phyloP scores from a whole-genome alignment of 2,113 vertebrate species.

The Eleginops maclovinus region DNA sequence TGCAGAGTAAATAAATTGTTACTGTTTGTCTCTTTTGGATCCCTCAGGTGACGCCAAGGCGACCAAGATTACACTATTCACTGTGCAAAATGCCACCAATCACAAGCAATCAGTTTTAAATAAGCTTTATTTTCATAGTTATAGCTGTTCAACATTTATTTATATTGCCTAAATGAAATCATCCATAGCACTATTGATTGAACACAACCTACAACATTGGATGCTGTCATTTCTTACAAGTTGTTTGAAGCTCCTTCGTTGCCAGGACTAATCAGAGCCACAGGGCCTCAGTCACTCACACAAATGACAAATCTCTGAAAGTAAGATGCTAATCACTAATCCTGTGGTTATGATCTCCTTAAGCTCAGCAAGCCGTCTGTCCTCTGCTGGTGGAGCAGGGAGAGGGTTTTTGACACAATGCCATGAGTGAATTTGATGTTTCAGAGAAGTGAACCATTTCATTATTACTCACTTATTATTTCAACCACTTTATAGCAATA shows the following conservation, averaged over 20 bases:
- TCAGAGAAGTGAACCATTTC: neutral
- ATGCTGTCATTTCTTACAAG: neutral
- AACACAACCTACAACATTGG: neutral
- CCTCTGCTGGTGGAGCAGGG: constrained; percentile 22
- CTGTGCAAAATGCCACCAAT: neutral
- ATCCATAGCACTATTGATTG: neutral
- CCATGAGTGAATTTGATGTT: constrained; percentile 35
- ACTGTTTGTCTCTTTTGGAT: neutral
- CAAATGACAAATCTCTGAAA: constrained; percentile 48
- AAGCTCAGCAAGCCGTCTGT: constrained; percentile 53
- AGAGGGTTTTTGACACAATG: constrained; percentile 32
- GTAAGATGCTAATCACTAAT: constrained; percentile 64
- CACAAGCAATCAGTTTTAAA: neutral
- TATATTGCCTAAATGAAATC: neutral
- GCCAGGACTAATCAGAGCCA: neutral
- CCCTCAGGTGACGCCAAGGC: neutral
- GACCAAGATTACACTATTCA: neutral
- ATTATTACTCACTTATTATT: neutral
- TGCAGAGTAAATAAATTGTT: neutral
- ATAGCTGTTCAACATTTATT: neutral
- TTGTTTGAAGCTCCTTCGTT: constrained; percentile 6
- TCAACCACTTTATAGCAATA: neutral
- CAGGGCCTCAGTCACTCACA: constrained; percentile 21
- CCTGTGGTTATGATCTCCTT: constrained; percentile 57
- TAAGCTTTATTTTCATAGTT: neutral